These are phyloP conservation scores for Podabrus alpinus DNA, from an alignment of 2,888 invertebrate genomes.

Conservation along the genomic window DNA sequence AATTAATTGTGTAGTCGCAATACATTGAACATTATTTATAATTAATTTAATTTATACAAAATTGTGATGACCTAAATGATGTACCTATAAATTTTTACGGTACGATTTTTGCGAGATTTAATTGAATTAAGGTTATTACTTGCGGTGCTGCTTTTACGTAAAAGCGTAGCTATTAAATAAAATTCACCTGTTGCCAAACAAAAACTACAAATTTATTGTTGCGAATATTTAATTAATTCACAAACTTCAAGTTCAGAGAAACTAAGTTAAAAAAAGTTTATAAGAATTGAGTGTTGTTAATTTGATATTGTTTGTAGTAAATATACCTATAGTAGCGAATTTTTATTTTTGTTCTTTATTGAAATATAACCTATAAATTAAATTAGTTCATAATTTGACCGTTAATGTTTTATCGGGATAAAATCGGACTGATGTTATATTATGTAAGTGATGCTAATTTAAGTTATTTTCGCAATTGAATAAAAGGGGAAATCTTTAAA, in stretches of 20 bases:
- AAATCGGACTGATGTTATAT: neutral
- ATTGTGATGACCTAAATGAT: neutral
- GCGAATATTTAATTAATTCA: neutral
- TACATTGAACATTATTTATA: neutral
- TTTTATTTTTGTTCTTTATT: neutral
- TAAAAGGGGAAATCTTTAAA: constrained; percentile 4
- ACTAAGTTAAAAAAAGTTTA: neutral
- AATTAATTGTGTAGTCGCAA: neutral
- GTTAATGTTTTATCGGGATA: neutral
- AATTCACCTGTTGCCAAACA: neutral
- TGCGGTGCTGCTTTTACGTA: neutral
- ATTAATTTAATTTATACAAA: neutral
- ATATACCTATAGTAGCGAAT: neutral
- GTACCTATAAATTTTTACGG: neutral
- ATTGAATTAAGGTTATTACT: neutral
- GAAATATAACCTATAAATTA: neutral
- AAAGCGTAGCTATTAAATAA: neutral
- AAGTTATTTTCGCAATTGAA: neutral
- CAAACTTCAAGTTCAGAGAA: neutral
- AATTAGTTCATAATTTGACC: neutral
- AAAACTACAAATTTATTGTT: neutral
- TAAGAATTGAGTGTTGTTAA: neutral
- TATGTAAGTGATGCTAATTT: neutral
- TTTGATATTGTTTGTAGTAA: neutral
- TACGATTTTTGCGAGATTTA: neutral